Evolutionary conservation across 92 coral and sea anemone genomes (phyloP), one percentile per base, ranked within the genome.

Genomic region (Heliopora coerulea): DNA sequence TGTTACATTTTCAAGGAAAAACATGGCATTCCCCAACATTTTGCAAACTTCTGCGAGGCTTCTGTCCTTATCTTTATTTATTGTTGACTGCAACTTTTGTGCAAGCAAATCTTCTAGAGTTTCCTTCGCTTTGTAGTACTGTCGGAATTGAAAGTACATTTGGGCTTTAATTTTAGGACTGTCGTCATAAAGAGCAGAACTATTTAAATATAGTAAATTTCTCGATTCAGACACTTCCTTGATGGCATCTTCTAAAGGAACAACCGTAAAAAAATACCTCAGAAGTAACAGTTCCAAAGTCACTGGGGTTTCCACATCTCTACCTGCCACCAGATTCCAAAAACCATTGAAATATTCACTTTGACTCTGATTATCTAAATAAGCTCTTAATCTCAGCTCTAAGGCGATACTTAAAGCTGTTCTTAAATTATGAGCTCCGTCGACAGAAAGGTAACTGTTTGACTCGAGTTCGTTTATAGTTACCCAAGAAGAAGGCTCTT

Each of bases 371-470:
- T 65, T 65, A 52, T 25, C 41, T 40, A 65, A 42, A 65, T 65
- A 65, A 9, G 72, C 41, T 65, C 72, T 65, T 41, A 65, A 42
- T 42, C 72, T 49, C 5, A 65, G 72, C 48, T 65, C 72, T 24
- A 32, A 26, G 6, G 72, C 54, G 19, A 65, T 65, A 39, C 56
- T 54, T n/a, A 65, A 31, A 49, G 26, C 72, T n/a, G 52, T 65
- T 65, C 56, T 65, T 42, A 65, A 42, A 24, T 65, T 26, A 40
- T 65, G 56, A 39, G 72, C 72, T 40, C 54, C 56, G 21, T 40
- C 54, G 20, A 31, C 11, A 12, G 56, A 12, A 42, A 65, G 54
- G 14, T 39, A 13, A 50, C 40, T 25, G 14, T 10, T 32, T 15
- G 72, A 19, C 72, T 31, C 30, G 29, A 65, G 48, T 54, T 18